Evolutionary conservation across 2,888 invertebrate species (phyloP), one percentile per base, ranked within the genome.

Genomic region (Campoplex capitator): DNA sequence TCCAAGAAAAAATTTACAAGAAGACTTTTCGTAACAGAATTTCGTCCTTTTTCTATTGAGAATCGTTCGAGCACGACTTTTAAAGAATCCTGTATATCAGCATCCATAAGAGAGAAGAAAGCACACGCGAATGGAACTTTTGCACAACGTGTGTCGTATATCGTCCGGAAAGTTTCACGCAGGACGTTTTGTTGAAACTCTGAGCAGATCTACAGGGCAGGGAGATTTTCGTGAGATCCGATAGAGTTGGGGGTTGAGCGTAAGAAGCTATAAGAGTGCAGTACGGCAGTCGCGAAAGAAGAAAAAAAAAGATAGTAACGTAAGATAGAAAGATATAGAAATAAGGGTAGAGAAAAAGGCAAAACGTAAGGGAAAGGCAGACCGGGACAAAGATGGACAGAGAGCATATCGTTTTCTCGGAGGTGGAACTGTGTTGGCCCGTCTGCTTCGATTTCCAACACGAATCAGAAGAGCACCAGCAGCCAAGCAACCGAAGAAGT

Each of bases 401-500:
- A 71, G 67, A 67, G 56, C 51, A 70, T 65, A 77, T 62, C 65
- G 62, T 65, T 38, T 81, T 73, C 62, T 71, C 54, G 48, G 65
- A 81, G 81, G 68, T 77, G 18, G 48, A 58, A 80, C 62, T 23
- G 65, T 74, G 75, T 75, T 71, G 35, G 75, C 28, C 86, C 83
- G 80, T 77, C 84, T 77, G 86, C 58, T 70, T 84, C 77, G 79
- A 76, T 84, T 74, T 73, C 79, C 71, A 67, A 84, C 86, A 76
- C 76, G 79, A 76, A 73, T 48, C 45, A 68, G 58, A 51, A 77
- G 62, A 51, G 75, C 68, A 65, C 35, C 38, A 74, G 80, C 75
- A 79, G 73, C 74, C 65, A 67, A 70, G 84, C 78, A 67, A 68
- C 77, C 77, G 77, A 54, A 76, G 79, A 93, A 93, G 89, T 93